A percentile compares a stretch with the other conserved stretches of the same genome.
Conservation (phyloP, 2,797 vertebrate species). For the Mareca penelope region DNA sequence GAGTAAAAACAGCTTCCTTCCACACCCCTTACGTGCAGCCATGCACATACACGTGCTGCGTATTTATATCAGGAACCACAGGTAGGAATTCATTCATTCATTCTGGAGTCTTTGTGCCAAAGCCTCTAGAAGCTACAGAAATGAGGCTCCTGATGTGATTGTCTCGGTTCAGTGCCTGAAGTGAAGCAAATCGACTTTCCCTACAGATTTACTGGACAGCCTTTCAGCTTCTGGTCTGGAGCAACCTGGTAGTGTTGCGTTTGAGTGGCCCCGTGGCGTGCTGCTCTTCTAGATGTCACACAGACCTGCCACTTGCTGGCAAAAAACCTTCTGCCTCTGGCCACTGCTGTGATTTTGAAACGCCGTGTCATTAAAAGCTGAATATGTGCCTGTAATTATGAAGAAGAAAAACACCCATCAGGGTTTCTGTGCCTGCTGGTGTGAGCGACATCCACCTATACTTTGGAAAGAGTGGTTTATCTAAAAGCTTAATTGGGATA, state of each 20-base stretch:
- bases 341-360: background rate
- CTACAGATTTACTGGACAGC: background rate
- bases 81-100: background rate
- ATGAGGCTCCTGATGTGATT: background rate
- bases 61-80: background rate
- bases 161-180: background rate
- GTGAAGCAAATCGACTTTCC: background rate
- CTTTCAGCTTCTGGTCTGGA: background rate
- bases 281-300: background rate
- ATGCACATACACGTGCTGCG: fast-evolving
- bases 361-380: background rate
- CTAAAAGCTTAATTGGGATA: background rate
- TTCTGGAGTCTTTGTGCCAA: background rate
- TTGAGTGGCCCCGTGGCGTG: background rate
- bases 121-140: background rate
- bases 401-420: background rate
- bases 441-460: background rate
- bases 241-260: fast-evolving
- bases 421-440: background rate
- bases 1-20: background rate
- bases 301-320: background rate
- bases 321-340: background rate
- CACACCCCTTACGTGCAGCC: fast-evolving
- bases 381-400: background rate
- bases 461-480: background rate